These are phyloP conservation scores for Ginglymostoma cirratum DNA, from an alignment of 2,113 vertebrate species.

Conservation along the genomic window DNA sequence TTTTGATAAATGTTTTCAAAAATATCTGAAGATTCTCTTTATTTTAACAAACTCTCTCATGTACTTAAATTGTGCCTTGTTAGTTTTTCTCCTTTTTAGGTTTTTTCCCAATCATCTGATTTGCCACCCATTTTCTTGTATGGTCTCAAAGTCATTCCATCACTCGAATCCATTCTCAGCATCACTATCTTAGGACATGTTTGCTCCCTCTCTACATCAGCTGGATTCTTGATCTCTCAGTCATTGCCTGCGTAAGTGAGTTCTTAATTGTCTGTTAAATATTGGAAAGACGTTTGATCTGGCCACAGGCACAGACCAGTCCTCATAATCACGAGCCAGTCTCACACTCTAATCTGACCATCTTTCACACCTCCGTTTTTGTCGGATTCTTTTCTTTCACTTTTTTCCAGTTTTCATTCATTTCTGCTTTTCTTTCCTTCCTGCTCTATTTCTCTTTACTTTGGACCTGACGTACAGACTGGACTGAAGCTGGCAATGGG, in stretches of 20 bases:
- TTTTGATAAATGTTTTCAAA: too few species aligned
- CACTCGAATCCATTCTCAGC: background rate
- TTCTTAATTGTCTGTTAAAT: background rate
- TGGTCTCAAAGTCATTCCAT: background rate
- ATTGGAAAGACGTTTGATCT: background rate
- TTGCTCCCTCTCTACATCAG: background rate
- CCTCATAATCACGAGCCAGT: background rate
- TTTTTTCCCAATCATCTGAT: too few species aligned
- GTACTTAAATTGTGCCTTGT: too few species aligned
- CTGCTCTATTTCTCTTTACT: background rate
- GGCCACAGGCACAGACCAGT: background rate
- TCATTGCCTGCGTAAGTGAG: background rate
- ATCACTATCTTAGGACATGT: background rate
- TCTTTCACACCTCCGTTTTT: background rate
- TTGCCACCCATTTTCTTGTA: background rate
- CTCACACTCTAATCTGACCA: background rate
- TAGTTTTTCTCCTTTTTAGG: too few species aligned
- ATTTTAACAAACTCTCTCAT: too few species aligned
- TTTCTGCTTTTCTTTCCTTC: background rate
- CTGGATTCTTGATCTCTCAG: background rate
- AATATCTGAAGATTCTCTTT: too few species aligned
- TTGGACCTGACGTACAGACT: background rate
- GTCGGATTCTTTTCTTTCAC: background rate
- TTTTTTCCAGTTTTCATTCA: background rate
- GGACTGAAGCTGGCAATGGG: background rate